Evolutionary conservation across 2,888 invertebrate genomes (phyloP), one percentile per base, ranked within the genome.

Genomic region (Eudasyphora cyanicolor): DNA sequence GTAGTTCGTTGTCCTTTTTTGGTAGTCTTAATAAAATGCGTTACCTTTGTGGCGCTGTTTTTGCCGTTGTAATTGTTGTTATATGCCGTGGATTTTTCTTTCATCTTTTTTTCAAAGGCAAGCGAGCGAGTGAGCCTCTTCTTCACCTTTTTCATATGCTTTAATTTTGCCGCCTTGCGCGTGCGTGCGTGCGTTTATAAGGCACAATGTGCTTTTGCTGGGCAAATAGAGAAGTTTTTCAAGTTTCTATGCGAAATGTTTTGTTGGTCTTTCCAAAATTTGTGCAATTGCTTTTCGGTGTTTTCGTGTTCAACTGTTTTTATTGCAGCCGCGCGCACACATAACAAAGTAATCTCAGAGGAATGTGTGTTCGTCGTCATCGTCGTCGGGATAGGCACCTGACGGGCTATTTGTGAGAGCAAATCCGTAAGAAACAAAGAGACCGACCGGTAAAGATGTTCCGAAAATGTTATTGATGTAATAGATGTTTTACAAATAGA

Each of bases 11-110:
- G 75, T 82, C 81, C 81, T 79, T 80, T 84, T 84, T 80, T 81
- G 81, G 84, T 78, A 81, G 78, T 69, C 79, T 73, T 76, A 76
- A 82, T 84, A 79, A 79, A 81, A 84, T 82, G 81, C 84, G 84
- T 84, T 62, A 82, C 73, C 45, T 73, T 77, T 79, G 70, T 70
- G 21, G 19, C 14, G 45, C 19, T 45, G 27, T 70, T 32, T 19
- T 21, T 42, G 69, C 14, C 19, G 38, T 19, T 64, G 38, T n/a
- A n/a, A n/a, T 19, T 64, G 27, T 5, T 45, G 57, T 10, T 57
- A 7, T n/a, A 14, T 32, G 79, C 51, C 29, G 32, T 21, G 17
- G 12, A 24, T 62, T 0, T 70, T 54, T 35, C 19, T 51, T 38
- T 60, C 24, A 32, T 75, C 45, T 62, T 62, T 62, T 45, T 14